Evolutionary conservation across 2,888 invertebrate genomes (phyloP).

Genomic region (Hymenopus coronatus): DNA sequence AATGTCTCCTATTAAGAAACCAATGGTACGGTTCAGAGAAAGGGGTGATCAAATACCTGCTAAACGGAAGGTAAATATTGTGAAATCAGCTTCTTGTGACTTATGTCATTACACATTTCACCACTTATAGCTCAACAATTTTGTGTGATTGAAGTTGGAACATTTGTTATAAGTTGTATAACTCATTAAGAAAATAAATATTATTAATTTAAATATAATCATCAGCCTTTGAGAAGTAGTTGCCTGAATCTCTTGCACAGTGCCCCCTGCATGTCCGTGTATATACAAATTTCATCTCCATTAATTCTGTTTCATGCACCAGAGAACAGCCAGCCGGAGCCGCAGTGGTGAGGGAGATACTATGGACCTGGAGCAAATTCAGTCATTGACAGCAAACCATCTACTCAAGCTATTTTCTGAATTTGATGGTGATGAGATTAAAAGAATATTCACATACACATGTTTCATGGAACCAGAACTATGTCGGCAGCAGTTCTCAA

Average conservation of each 20-base stretch:
- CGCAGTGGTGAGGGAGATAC: conserved; percentile 22
- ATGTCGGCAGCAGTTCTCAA: conserved; percentile 51
- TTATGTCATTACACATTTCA: too few relatives aligned
- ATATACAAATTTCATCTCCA: too few relatives aligned
- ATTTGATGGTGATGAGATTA: conserved; percentile 52
- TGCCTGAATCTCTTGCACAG: too few relatives aligned
- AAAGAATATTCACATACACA: conserved; percentile 51
- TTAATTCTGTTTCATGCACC: not conserved
- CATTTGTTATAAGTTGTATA: too few relatives aligned
- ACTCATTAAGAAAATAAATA: too few relatives aligned
- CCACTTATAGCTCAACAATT: too few relatives aligned
- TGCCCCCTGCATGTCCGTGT: too few relatives aligned
- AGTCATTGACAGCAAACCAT: conserved; percentile 48
- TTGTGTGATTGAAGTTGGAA: too few relatives aligned
- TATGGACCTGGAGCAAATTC: conserved; percentile 38
- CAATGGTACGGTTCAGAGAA: not conserved
- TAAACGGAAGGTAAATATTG: not conserved
- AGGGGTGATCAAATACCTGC: not conserved
- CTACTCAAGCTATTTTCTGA: conserved; percentile 52
- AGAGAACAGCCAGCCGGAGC: not conserved
- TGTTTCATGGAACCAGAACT: conserved; percentile 51
- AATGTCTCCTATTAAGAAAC: not conserved
- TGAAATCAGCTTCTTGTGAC: too few relatives aligned
- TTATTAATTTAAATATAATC: too few relatives aligned
- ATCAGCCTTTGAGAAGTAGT: too few relatives aligned